Percentiles rank a stretch among this genome's conserved stretches.
Evolutionary conservation across 2,888 invertebrate genomes (phyloP).

Genomic region (Euplexia lucipara): DNA sequence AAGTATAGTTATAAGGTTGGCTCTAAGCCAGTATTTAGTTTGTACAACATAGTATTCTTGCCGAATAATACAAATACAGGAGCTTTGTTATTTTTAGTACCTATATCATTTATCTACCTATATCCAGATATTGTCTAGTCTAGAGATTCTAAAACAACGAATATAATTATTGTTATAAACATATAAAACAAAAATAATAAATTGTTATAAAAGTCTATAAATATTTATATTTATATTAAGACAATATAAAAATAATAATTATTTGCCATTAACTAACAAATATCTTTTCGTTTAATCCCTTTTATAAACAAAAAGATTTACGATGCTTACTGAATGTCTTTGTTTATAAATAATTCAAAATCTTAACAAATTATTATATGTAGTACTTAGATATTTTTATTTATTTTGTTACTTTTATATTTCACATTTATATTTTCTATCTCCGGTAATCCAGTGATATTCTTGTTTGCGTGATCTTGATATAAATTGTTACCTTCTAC

Average conservation of each 20-base stretch:
- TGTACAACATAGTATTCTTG: conserved; percentile 53
- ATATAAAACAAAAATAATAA: neutral
- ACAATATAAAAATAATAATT: conserved; percentile 1
- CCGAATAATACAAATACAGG: conserved; percentile 46
- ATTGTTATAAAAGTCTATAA: conserved; percentile 15
- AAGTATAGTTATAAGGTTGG: too few relatives aligned
- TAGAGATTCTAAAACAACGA: conserved; percentile 15
- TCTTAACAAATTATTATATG: conserved; percentile 32
- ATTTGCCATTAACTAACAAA: too few relatives aligned
- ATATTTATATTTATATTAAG: neutral
- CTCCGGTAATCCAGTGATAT: conserved; percentile 73
- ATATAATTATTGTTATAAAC: neutral
- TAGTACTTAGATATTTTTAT: conserved; percentile 37
- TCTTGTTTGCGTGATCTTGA: conserved; percentile 73
- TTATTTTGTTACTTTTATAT: conserved; percentile 77
- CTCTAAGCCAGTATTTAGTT: conserved; percentile 12
- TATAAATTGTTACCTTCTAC: conserved; percentile 62
- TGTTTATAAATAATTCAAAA: conserved; percentile 29
- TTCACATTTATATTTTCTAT: conserved; percentile 54
- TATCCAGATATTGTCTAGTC: conserved; percentile 1
- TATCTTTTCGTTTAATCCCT: too few relatives aligned
- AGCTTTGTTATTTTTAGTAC: conserved; percentile 30
- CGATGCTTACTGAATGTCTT: too few relatives aligned
- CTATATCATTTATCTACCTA: conserved; percentile 2
- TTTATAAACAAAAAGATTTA: too few relatives aligned